These are phyloP conservation scores for Mormyrus proboscirostris DNA, from an alignment of 2,797 vertebrate species.

Conservation along the genomic window DNA sequence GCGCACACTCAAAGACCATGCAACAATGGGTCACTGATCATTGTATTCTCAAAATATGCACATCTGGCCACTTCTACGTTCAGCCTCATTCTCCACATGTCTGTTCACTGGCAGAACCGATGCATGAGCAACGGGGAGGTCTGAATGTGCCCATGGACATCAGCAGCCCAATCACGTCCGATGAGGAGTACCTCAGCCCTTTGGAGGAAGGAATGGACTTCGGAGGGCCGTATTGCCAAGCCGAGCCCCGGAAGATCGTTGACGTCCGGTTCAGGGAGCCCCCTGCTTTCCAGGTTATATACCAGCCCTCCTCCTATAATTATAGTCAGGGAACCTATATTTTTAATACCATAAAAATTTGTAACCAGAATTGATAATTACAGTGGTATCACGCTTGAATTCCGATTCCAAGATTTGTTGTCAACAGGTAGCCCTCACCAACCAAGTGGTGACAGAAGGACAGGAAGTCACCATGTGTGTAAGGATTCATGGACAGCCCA, in stretches of 20 bases:
- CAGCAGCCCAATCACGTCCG: conserved; percentile 88
- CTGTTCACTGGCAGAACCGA: conserved; percentile 50
- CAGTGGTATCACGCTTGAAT: not conserved
- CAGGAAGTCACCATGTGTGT: conserved; percentile 88
- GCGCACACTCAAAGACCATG: not conserved
- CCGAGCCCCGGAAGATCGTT: conserved; percentile 45
- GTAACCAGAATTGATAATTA: not conserved
- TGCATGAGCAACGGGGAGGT: conserved; percentile 59
- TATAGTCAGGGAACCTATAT: not conserved
- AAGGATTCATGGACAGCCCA: conserved; percentile 81
- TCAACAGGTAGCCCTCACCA: conserved; percentile 69
- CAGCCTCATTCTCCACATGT: not conserved
- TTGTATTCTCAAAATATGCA: not conserved
- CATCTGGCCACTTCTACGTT: not conserved
- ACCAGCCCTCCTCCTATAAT: not conserved
- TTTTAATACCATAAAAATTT: not conserved
- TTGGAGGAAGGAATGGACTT: conserved; percentile 85
- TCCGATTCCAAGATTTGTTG: conserved; percentile 9
- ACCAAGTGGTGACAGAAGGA: conserved; percentile 83
- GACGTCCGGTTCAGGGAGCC: conserved; percentile 78
- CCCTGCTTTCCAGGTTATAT: conserved; percentile 79
- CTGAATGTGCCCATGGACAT: conserved; percentile 64
- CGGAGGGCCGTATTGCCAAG: conserved; percentile 48
- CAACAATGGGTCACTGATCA: not conserved
- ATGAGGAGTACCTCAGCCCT: conserved; percentile 95